Base-by-base conservation (phyloP, 1,140 invertebrate genomes). In the Ceratina calcarata region DNA sequence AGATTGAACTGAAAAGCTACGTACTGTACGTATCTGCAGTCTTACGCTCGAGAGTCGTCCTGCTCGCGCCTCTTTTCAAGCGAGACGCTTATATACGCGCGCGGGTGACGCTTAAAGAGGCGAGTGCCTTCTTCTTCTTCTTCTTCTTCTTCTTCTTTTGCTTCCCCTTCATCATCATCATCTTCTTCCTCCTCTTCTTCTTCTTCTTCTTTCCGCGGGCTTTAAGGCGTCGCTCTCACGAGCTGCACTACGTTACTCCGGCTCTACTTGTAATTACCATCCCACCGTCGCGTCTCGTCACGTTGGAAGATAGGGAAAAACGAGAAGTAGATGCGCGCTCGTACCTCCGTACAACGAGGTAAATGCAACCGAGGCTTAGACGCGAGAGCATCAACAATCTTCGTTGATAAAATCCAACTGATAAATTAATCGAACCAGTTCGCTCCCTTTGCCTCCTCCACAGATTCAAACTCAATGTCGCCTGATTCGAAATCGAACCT, bases 201-300 rank as follows among this genome's bases (percentile, higher is more conserved):
- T 15, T 13, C 77, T 62, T 32, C 69, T 65, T 77, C 69, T 57
- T 69, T 66, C 51, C 60, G 57, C 45, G 68, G 61, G 81, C 61
- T 78, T 79, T 64, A 85, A 85, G 72, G 32, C 62, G 83, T 62
- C 76, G 71, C 77, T 86, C 83, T 86, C 85, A 83, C 73, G 81
- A 37, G 65, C 62, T 70, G 51, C 74, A 65, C 57, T 45, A 74
- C 74, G 74, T 71, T 85, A 71, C 78, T 51, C 71, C 2, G 58
- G 57, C 65, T 70, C 71, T 68, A 71, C 81, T 86, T 71, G 81
- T 86, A 85, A 86, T 86, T 82, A 82, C 81, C 84, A 24, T 80
- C 37, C 72, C 69, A 62, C 65, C 32, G 84, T 74, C 58, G 66
- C 32, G 32, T 37, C 32, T 3, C 32, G 32, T 37, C 32, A 37